Base-by-base conservation (phyloP, 2,113 vertebrate species). In the Cyanoramphus novaezelandiae region DNA sequence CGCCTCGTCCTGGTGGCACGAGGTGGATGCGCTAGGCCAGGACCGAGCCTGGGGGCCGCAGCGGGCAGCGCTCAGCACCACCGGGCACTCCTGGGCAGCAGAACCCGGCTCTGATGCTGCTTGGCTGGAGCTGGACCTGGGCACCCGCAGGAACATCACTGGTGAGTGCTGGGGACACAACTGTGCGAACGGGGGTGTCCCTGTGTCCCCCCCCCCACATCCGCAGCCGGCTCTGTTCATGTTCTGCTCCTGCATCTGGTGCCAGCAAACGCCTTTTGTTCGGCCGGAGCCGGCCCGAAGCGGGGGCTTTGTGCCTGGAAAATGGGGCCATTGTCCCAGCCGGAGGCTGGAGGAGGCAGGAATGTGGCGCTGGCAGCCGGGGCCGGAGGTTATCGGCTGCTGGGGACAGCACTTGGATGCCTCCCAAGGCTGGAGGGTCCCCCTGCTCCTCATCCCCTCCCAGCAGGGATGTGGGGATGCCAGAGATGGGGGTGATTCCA, bases 81-180 rank as follows among this genome's bases (percentile, higher is more conserved):
- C 94, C 1, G 81, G 94, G 31, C 72, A 96, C 18, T 94, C 96
- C 39, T 99, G 98, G 99, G 91, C 97, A 0, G 96, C 98, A 0
- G 81, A 92, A 59, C 28, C 72, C 0, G 8, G 77, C 1, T 92
- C 98, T 1, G n/a, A 49, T 7, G 76, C 79, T 0, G 91, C 98
- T 5, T 99, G 98, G 98, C 95, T 99, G 88, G 98, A 98, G 94
- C 87, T 99, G 88, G 98, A 98, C 82, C 96, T 99, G 44, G 96
- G 96, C 33, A 97, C 97, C n/a, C 98, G 95, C 96, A 98, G 93
- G 93, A 98, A 64, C 5, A 23, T 99, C 90, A 98, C 98, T 95
- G 99, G 99, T 99, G 85, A 94, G 93, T 9, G 17, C 7, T 1
- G 5, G 31, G 13, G 21, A 50, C 63, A 67, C 13, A 25, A 33